Base-by-base conservation (phyloP, 2,113 vertebrate species). In the Pelodiscus sinensis region DNA sequence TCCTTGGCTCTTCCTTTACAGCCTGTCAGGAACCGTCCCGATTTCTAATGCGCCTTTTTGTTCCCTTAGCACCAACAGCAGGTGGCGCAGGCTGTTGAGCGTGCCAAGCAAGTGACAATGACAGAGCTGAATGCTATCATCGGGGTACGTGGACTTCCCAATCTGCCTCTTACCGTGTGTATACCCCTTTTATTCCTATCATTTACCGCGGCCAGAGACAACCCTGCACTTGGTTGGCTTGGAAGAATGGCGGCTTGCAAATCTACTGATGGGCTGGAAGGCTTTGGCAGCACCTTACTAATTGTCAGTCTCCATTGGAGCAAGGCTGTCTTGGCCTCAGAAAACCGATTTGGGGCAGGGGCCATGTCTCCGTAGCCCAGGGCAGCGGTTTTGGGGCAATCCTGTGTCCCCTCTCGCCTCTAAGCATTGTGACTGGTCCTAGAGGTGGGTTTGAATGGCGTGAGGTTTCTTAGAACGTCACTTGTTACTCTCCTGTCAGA, bases 101-200 rank as follows among this genome's bases (percentile, higher is more conserved):
- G 99, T 85, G 99, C 99, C 97, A 99, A 99, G 97, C 99, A 99
- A 96, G 99, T 99, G 98, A 99, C 99, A 58, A 99, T 99, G 99
- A 99, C 99, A 11, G 99, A 99, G 98, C 97, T 99, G 98, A 99
- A 99, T 98, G 99, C 99, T 97, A 99, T 99, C 99, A 99, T 99
- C 98, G 99, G 99, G 99, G 99, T 99, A 99, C 99, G 99, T 99
- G 99, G 99, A 99, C 99, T 99, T 99, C 99, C 99, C 98, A 99
- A 97, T 99, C 99, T 99, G 98, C 99, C 99, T 98, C 98, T 99
- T 96, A 99, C 99, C 98, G 99, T 99, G 99, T 99, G 99, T 99
- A 99, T 99, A 99, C 97, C 99, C 98, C 98, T 99, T 98, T 99
- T 99, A 98, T 98, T 99, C 97, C 98, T 99, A 88, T 98, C 97